Conservation (phyloP, 2,888 invertebrate genomes). For the Calameuta idolon region DNA sequence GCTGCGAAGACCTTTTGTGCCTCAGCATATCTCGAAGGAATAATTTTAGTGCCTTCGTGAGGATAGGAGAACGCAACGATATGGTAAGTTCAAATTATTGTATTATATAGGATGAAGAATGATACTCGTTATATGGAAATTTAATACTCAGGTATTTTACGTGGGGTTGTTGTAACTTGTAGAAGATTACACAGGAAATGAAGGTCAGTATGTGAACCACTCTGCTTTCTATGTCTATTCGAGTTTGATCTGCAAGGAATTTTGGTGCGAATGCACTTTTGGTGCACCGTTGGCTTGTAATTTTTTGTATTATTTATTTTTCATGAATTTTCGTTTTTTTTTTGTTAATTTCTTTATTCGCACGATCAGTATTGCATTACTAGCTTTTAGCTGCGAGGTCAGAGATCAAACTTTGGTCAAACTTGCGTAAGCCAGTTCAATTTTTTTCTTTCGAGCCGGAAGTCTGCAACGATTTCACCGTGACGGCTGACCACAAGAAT, state of each 20-base stretch:
- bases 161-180: not conserved
- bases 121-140: not conserved
- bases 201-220: conserved; percentile 65
- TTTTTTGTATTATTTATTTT: too few species aligned
- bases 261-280: not conserved
- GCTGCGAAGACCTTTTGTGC: not conserved
- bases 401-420: not conserved
- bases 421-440: not conserved
- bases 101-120: not conserved
- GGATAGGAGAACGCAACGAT: not conserved
- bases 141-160: not conserved
- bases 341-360: not conserved
- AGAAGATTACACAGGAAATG: conserved; percentile 41
- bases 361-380: not conserved
- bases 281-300: not conserved
- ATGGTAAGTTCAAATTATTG: not conserved
- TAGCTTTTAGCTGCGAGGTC: not conserved
- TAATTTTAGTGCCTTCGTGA: not conserved
- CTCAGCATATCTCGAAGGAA: not conserved
- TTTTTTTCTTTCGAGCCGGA: not conserved
- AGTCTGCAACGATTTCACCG: not conserved
- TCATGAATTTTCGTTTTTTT: not conserved
- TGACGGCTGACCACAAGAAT: not conserved
- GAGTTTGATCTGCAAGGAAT: not conserved
- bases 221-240: conserved; percentile 48